Conservation (phyloP, 2,797 vertebrate genomes). For the Syncerus caffer region DNA sequence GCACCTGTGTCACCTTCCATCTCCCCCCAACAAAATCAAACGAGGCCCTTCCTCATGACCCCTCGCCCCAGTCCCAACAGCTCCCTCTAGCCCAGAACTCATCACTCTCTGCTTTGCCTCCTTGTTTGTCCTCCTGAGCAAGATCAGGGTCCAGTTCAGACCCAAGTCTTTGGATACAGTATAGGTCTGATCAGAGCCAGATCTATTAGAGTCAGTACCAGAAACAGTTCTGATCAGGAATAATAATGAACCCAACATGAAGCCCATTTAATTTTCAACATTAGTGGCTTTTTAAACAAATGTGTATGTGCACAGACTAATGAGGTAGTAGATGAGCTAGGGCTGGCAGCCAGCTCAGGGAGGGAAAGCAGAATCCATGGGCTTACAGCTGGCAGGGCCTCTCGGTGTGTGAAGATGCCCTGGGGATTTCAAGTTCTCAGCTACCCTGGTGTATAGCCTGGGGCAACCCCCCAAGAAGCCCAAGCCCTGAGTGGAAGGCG, state of each 20-base stretch:
- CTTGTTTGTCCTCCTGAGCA: not conserved
- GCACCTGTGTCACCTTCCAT: not conserved
- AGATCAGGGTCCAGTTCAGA: not conserved
- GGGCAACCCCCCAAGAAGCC: not conserved
- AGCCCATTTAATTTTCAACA: not conserved
- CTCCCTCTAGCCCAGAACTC: accelerated
- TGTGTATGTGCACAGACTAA: too few relatives aligned
- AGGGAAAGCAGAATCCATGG: accelerated
- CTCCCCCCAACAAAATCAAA: not conserved
- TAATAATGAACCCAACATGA: not conserved
- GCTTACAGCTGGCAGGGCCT: not conserved
- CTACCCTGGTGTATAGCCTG: not conserved
- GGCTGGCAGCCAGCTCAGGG: not conserved
- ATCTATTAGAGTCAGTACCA: not conserved
- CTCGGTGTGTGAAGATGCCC: not conserved
- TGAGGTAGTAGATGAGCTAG: not conserved
- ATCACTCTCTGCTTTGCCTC: not conserved
- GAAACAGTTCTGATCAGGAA: not conserved
- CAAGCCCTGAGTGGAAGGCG: not conserved
- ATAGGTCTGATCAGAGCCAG: not conserved
- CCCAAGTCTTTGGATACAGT: not conserved
- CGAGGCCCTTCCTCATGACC: not conserved
- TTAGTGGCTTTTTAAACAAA: not conserved
- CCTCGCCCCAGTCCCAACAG: not conserved
- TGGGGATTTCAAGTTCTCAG: not conserved